Evolutionary conservation across 2,888 invertebrate species (phyloP).

Genomic region (Tenthredo livida): DNA sequence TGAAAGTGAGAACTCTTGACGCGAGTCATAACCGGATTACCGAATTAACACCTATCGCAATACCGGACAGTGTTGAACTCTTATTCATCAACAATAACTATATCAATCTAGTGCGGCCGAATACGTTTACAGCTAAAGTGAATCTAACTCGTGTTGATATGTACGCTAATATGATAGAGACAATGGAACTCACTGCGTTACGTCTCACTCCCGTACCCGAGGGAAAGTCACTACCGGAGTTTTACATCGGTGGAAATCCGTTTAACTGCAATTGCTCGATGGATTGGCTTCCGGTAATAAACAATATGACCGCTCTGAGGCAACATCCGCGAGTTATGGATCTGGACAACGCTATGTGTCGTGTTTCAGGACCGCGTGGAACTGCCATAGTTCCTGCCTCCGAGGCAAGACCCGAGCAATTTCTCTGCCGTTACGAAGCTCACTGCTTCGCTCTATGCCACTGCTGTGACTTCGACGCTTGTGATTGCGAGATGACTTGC

Average conservation of each 20-base stretch:
- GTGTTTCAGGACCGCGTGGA: constrained; percentile 91
- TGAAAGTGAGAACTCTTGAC: constrained; percentile 89
- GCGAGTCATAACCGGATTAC: constrained; percentile 93
- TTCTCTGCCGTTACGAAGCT: constrained; percentile 94
- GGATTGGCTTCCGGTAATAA: constrained; percentile 96
- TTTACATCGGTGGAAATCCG: constrained; percentile 95
- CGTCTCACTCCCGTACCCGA: constrained; percentile 87
- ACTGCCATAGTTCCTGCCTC: constrained; percentile 89
- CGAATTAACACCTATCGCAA: constrained; percentile 90
- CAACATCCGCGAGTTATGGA: constrained; percentile 95
- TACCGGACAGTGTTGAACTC: constrained; percentile 93
- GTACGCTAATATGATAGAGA: constrained; percentile 92
- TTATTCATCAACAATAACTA: constrained; percentile 94
- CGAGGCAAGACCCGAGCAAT: constrained; percentile 89
- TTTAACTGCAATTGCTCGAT: constrained; percentile 97
- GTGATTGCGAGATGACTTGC: constrained; percentile 98
- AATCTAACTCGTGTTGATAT: constrained; percentile 93
- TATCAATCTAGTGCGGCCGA: constrained; percentile 89
- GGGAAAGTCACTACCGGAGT: constrained; percentile 90
- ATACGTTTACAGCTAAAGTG: constrained; percentile 92
- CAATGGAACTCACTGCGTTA: constrained; percentile 90
- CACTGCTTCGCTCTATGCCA: constrained; percentile 97
- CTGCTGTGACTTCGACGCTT: constrained; percentile 97
- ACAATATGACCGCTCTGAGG: constrained; percentile 89
- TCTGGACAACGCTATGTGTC: constrained; percentile 92